Evolutionary conservation across 1,140 invertebrate species (phyloP).

Genomic region (Drosophila willistoni): DNA sequence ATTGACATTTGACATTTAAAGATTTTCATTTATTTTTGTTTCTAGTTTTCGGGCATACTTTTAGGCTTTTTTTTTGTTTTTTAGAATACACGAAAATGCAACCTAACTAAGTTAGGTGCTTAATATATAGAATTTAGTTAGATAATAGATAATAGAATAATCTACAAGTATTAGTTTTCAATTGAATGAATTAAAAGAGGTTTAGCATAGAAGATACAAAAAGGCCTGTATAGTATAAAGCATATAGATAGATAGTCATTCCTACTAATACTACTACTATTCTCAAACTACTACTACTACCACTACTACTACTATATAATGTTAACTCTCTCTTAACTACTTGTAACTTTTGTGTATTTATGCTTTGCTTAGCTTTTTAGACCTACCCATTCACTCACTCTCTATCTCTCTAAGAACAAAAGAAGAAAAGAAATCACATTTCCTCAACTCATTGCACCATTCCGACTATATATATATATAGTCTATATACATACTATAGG

Average conservation of each 20-base stretch:
- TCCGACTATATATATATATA: slow-evolving; percentile 7
- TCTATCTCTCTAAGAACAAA: too few relatives aligned
- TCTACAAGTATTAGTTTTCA: too few relatives aligned
- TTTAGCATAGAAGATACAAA: too few relatives aligned
- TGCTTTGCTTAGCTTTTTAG: slow-evolving; percentile 73
- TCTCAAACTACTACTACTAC: slow-evolving; percentile 1
- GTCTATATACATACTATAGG: slow-evolving; percentile 40
- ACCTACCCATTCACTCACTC: slow-evolving; percentile 24
- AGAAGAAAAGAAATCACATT: neutral
- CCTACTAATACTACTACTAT: neutral
- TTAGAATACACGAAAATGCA: too few relatives aligned
- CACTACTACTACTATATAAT: slow-evolving; percentile 7
- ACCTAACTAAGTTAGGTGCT: too few relatives aligned
- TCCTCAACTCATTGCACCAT: slow-evolving; percentile 68
- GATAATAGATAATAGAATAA: too few relatives aligned
- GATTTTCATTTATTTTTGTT: too few relatives aligned
- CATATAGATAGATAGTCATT: neutral
- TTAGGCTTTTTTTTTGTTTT: too few relatives aligned
- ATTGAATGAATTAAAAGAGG: too few relatives aligned
- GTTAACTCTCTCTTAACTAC: slow-evolving; percentile 38
- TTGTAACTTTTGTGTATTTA: slow-evolving; percentile 35
- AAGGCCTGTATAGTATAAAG: slow-evolving; percentile 2
- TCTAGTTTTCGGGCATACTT: too few relatives aligned
- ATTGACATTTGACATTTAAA: too few relatives aligned
- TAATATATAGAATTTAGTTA: too few relatives aligned